phyloP scores from a whole-genome alignment of 1,140 invertebrate species.

The Ceratosolen solmsi region DNA sequence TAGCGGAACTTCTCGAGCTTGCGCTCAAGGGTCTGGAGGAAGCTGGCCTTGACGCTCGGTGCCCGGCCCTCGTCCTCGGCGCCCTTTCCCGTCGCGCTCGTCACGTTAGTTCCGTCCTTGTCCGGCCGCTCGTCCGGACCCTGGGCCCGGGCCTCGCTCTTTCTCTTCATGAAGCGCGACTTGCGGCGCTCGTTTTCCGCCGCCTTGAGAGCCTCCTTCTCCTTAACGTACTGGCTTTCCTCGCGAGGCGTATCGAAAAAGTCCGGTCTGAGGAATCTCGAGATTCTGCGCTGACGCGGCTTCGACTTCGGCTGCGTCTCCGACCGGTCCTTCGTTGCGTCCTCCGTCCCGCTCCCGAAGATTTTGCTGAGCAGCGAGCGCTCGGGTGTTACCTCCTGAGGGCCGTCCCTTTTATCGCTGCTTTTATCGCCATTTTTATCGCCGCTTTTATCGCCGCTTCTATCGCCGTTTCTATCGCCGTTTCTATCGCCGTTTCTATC shows the following conservation, averaged over 20 bases:
- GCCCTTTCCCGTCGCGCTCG: neutral
- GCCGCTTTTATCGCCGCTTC: too few species aligned
- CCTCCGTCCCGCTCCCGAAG: slow-evolving; percentile 66
- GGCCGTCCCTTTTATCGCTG: slow-evolving; percentile 48
- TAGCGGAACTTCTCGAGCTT: slow-evolving; percentile 71
- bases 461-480: slow-evolving; percentile 53
- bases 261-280: slow-evolving; percentile 83
- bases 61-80: neutral
- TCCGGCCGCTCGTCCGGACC: neutral
- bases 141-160: slow-evolving; percentile 45
- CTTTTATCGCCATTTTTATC: slow-evolving; percentile 50
- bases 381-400: slow-evolving; percentile 65
- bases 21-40: slow-evolving; percentile 71
- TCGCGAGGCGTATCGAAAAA: slow-evolving; percentile 84
- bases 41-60: slow-evolving; percentile 56
- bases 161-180: slow-evolving; percentile 65
- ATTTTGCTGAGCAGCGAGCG: slow-evolving; percentile 76
- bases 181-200: slow-evolving; percentile 71
- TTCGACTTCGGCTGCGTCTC: slow-evolving; percentile 68
- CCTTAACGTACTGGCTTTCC: slow-evolving; percentile 80
- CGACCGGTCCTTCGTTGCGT: slow-evolving; percentile 64
- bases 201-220: slow-evolving; percentile 76
- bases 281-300: slow-evolving; percentile 76
- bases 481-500: slow-evolving; percentile 54
- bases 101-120: too few species aligned